A percentile compares a stretch with the other conserved stretches of the same genome.
Conservation (phyloP, 2,797 vertebrate species). For the Gorsachius magnificus region DNA sequence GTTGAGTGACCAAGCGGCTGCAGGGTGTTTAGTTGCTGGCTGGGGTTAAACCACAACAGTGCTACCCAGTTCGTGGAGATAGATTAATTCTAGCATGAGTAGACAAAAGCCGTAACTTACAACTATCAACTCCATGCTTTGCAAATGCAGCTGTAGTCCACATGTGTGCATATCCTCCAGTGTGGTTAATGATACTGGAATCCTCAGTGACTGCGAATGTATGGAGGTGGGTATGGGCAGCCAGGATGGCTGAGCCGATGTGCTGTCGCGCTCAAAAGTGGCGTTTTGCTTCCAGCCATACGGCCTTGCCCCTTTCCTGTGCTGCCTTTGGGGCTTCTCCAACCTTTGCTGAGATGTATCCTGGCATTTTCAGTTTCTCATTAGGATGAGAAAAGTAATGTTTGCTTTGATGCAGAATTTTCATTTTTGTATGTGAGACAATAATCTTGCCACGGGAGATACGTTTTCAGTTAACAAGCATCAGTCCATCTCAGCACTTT, state of each 20-base stretch:
- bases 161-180: fast-evolving
- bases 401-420: not conserved
- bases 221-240: not conserved
- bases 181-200: not conserved
- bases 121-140: not conserved
- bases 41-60: no score
- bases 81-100: not conserved
- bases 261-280: fast-evolving
- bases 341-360: not conserved
- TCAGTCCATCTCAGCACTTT: not conserved
- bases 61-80: not conserved
- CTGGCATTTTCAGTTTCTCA: not conserved
- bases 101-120: not conserved
- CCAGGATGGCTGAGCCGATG: no score
- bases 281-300: not conserved
- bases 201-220: not conserved
- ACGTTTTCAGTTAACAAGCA: not conserved
- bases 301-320: not conserved
- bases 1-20: no score
- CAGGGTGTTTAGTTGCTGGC: no score
- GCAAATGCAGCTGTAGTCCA: not conserved
- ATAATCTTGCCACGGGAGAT: not conserved
- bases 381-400: not conserved
- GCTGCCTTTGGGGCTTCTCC: not conserved
- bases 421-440: not conserved